These are phyloP conservation scores for Colistium nudipinnis DNA, from an alignment of 2,113 vertebrate species.

Conservation along the genomic window DNA sequence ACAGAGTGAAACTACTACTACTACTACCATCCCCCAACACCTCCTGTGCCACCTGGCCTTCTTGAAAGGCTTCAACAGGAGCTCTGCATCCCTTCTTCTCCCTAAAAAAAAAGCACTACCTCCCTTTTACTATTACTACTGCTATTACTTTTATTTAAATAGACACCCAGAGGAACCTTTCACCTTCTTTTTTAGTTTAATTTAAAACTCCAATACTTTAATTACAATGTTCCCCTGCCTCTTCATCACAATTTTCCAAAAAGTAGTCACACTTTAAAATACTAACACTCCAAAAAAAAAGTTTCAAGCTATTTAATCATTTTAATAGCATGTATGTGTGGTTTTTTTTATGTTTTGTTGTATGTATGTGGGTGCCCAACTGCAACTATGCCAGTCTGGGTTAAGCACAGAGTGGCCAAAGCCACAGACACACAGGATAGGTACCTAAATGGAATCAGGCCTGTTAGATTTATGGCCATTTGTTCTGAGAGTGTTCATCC, in stretches of 20 bases:
- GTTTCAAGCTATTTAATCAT: constrained; percentile 12
- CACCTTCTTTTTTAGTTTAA: constrained; percentile 47
- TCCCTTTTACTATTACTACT: constrained; percentile 45
- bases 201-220: constrained; percentile 53
- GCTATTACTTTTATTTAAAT: constrained; percentile 49
- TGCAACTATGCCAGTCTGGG: constrained; percentile 78
- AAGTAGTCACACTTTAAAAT: constrained; percentile 5
- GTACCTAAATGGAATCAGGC: constrained; percentile 86
- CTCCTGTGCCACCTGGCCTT: constrained; percentile 8
- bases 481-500: constrained; percentile 99
- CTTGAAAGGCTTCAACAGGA: constrained; percentile 36
- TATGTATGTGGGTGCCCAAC: constrained; percentile 37
- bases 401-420: constrained; percentile 73
- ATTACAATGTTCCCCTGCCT: constrained; percentile 31
- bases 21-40: constrained; percentile 9
- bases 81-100: constrained; percentile 48
- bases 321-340: constrained; percentile 38
- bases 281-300: constrained; percentile 17
- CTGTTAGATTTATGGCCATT: constrained; percentile 97
- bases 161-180: constrained; percentile 21
- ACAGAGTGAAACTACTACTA: constrained; percentile 27
- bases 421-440: constrained; percentile 82
- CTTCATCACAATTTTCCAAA: constrained; percentile 43
- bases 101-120: constrained; percentile 62
- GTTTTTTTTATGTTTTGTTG: constrained; percentile 34